A percentile compares a stretch with the other conserved stretches of the same genome.
phyloP scores from a whole-genome alignment of 2,797 vertebrate species.

The Macropus fuliginosus region DNA sequence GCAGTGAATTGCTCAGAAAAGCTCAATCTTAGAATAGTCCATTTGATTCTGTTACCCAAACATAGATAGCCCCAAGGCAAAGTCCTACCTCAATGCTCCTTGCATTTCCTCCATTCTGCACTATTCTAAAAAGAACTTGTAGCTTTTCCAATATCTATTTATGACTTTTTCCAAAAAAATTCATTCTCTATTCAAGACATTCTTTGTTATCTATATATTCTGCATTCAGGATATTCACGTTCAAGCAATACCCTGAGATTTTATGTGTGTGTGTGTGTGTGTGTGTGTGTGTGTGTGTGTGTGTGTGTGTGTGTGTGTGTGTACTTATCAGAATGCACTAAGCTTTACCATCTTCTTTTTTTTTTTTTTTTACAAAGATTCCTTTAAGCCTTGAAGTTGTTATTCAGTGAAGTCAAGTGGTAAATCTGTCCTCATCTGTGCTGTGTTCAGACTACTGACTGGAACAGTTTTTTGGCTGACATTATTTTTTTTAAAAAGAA shows the following conservation, averaged over 20 bases:
- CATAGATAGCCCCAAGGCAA: slow-evolving; percentile 56
- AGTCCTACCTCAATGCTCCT: slow-evolving; percentile 10
- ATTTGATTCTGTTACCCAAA: slow-evolving; percentile 55
- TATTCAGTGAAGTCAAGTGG: slow-evolving; percentile 83
- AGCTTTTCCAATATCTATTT: slow-evolving; percentile 55
- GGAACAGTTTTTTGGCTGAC: slow-evolving; percentile 75
- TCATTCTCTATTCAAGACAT: slow-evolving; percentile 51
- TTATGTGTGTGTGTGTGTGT: too few relatives aligned
- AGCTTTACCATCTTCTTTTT: slow-evolving; percentile 50
- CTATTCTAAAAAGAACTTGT: slow-evolving; percentile 41
- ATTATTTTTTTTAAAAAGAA: slow-evolving; percentile 75
- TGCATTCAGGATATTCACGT: slow-evolving; percentile 73
- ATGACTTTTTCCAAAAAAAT: slow-evolving; percentile 57
- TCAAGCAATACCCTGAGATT: slow-evolving; percentile 58
- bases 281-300: too few relatives aligned
- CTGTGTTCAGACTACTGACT: slow-evolving; percentile 73
- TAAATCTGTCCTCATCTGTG: slow-evolving; percentile 79
- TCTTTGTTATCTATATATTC: slow-evolving; percentile 53
- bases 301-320: too few relatives aligned
- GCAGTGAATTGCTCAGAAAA: slow-evolving; percentile 65
- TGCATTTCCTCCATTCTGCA: slow-evolving; percentile 4
- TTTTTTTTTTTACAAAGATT: slow-evolving; percentile 73
- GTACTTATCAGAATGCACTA: slow-evolving; percentile 64
- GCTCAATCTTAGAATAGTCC: slow-evolving; percentile 48
- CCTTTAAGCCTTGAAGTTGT: slow-evolving; percentile 74